A percentile compares a stretch with the other conserved stretches of the same genome.
Conservation (phyloP, 2,113 vertebrate genomes). For the Hystrix brachyura region DNA sequence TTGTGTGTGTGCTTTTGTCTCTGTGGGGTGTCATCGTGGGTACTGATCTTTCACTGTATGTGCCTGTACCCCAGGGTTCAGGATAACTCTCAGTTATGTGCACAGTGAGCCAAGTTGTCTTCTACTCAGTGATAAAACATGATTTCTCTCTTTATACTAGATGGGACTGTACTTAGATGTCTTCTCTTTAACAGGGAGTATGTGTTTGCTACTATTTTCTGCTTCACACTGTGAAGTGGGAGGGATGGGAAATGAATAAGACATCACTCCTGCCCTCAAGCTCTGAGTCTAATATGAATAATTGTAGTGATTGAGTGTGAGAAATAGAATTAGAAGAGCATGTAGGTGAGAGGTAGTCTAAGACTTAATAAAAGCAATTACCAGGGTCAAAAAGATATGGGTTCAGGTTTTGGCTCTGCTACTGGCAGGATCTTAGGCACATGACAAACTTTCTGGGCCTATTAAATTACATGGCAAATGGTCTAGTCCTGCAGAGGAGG, state of each 20-base stretch:
- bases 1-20: background rate
- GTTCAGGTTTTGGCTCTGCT: background rate
- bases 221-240: background rate
- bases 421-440: background rate
- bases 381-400: background rate
- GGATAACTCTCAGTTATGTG: background rate
- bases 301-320: background rate
- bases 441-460: background rate
- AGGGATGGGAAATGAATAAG: background rate
- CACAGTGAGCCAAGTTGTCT: background rate
- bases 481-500: background rate
- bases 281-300: background rate
- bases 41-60: background rate
- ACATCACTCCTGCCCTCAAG: background rate
- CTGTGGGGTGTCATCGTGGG: background rate
- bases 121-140: background rate
- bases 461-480: background rate
- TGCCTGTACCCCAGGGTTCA: background rate
- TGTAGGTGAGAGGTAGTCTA: background rate
- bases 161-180: background rate
- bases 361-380: background rate
- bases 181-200: background rate
- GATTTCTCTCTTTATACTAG: background rate
- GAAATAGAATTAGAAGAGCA: background rate
- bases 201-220: background rate